Base-by-base conservation (phyloP, 2,797 vertebrate genomes). In the Rhinichthys osculus region DNA sequence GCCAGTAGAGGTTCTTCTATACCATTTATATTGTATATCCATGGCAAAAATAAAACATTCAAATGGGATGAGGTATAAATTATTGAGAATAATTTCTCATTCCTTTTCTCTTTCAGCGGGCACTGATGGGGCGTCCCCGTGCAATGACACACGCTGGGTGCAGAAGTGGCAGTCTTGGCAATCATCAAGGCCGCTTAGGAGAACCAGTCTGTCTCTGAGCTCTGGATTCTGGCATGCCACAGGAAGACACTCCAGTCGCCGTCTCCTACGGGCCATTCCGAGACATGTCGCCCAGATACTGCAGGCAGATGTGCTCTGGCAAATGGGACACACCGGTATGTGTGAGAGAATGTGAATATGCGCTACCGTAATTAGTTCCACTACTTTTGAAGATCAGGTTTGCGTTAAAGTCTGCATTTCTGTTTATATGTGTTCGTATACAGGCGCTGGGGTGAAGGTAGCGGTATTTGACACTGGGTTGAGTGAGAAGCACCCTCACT, bases 151-250 rank as follows among this genome's bases (percentile, higher is more conserved):
- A 54, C 94, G 95, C 1, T 98, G 96, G 96, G 95, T 95, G 38
- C 97, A 97, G 69, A 99, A 98, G 89, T 99, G 98, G 97, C 98
- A 98, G 89, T 96, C 95, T 2, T 96, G 98, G 98, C 98, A 96
- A 84, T 98, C 98, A 0, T 99, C 98, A 30, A 97, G 98, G 0
- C 97, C 97, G 2, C 94, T 99, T 89, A 93, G 96, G 71, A 95
- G 98, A 84, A 96, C 97, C 72, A 99, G 98, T 76, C 95, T 99
- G 33, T 99, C 98, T 0, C 89, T 99, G 52, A 95, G 96, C 47
- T 98, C 98, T 0, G 98, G 98, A 3, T 99, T 99, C 94, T 99
- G 98, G 98, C 98, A 99, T 0, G 98, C 98, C 33, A 99, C 98
- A 0, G 98, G 98, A 1, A 96, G 98, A 35, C 98, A 99, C 92